Base-by-base conservation (phyloP, 2,888 invertebrate genomes). In the Cyaniris semiargus region DNA sequence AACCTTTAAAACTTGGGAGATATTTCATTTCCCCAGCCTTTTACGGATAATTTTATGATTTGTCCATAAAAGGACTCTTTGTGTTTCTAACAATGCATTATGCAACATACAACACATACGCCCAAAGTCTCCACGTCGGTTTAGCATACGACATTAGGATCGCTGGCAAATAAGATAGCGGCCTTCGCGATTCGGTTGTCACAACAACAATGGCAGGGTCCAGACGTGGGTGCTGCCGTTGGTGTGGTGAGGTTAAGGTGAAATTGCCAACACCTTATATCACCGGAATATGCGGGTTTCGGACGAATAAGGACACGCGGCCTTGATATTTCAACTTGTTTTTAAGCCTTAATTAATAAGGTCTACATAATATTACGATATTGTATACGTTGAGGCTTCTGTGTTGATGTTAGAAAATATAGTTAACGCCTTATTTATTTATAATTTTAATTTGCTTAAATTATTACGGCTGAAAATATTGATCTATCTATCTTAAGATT, bases 91-190 rank as follows among this genome's bases (percentile, higher is more conserved):
- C 34, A 70, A 70, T 70, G 70, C 34, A 70, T 70, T 34, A 70
- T 70, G 34, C 34, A 70, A 70, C 31, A 31, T 31, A 70, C 18
- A 31, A 70, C 31, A 70, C 15, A 31, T 18, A 31, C 27, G 70
- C 70, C 27, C 7, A 18, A 70, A 70, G 4, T 58, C 60, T 60
- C 23, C 13, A 60, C 60, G 23, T n/a, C 70, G 34, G 70, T 34
- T 70, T 70, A 34, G 34, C 70, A 70, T 70, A 70, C 70, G 70
- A 70, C 70, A 70, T 34, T 70, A 34, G 70, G 34, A 31, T 18
- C 18, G 70, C n/a, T 70, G 70, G 70, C 70, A 70, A 70, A 70
- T 70, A 70, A 34, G 70, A 70, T 70, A 34, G 34, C 31, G 70
- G 34, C 70, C 70, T 70, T 34, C 34, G 34, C 70, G 70, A n/a